A percentile compares a stretch with the other conserved stretches of the same genome.
Evolutionary conservation across 2,797 vertebrate species (phyloP).

Genomic region (Epinephelus awoara): DNA sequence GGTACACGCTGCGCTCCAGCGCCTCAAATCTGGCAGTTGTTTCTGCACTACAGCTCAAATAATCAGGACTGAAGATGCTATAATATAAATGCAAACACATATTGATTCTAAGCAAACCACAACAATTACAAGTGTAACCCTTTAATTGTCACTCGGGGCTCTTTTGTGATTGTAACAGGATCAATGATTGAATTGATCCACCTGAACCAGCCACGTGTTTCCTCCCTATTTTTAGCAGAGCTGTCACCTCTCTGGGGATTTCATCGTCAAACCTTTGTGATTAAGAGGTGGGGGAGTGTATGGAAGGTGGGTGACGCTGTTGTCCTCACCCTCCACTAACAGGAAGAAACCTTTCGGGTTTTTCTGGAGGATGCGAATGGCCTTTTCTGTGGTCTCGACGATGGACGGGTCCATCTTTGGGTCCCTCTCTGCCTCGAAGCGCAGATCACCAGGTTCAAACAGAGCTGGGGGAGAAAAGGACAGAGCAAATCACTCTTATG

Average conservation of each 20-base stretch:
- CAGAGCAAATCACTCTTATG: neutral
- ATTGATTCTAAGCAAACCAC: constrained; percentile 12
- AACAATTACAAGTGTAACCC: constrained; percentile 2
- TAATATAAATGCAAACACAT: constrained; percentile 4
- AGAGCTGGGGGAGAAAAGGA: constrained; percentile 71
- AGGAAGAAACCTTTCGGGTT: constrained; percentile 88
- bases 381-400: constrained; percentile 84
- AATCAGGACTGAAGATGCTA: neutral
- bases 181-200: constrained; percentile 42
- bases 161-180: constrained; percentile 16
- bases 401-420: constrained; percentile 84
- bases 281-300: neutral
- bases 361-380: constrained; percentile 85
- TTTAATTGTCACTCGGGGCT: constrained; percentile 9
- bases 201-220: neutral
- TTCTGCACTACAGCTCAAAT: neutral
- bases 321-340: constrained; percentile 85
- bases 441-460: constrained; percentile 86
- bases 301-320: constrained; percentile 7
- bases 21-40: neutral
- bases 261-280: constrained; percentile 26
- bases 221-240: constrained; percentile 35
- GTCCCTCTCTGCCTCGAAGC: constrained; percentile 82
- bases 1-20: constrained; percentile 31
- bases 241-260: constrained; percentile 18